These are phyloP conservation scores for Dryobates pubescens DNA, from an alignment of 2,797 vertebrate genomes.

Conservation along the genomic window DNA sequence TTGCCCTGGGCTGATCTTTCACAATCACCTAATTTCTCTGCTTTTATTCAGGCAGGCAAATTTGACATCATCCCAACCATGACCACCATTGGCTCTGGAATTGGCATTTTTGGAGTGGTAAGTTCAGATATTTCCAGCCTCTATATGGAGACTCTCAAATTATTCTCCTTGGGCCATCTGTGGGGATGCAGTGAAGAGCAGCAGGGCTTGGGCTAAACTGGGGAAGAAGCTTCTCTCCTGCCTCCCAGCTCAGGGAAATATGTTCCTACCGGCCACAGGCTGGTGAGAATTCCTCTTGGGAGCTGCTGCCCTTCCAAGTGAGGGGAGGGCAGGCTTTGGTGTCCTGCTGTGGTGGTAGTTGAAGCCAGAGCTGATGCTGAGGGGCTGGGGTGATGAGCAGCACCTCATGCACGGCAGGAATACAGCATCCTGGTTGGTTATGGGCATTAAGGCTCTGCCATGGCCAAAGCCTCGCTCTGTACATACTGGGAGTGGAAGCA, in stretches of 20 bases:
- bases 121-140: slow-evolving; percentile 64
- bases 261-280: background rate
- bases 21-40: background rate
- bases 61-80: slow-evolving; percentile 98
- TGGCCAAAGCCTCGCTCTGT: accelerated
- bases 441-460: background rate
- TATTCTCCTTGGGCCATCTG: background rate
- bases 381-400: background rate
- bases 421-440: background rate
- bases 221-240: background rate
- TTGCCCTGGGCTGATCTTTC: background rate
- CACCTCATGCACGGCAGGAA: background rate
- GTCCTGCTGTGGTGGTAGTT: background rate
- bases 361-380: background rate
- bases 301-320: accelerated
- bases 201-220: background rate
- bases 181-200: background rate
- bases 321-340: background rate
- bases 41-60: slow-evolving; percentile 86
- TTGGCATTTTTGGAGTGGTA: slow-evolving; percentile 98
- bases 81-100: slow-evolving; percentile 95
- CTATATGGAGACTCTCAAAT: background rate
- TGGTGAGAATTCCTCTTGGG: background rate
- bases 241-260: background rate
- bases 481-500: background rate